Base-by-base conservation (phyloP, 92 coral and sea anemone genomes). In the Epizoanthus scotinus region DNA sequence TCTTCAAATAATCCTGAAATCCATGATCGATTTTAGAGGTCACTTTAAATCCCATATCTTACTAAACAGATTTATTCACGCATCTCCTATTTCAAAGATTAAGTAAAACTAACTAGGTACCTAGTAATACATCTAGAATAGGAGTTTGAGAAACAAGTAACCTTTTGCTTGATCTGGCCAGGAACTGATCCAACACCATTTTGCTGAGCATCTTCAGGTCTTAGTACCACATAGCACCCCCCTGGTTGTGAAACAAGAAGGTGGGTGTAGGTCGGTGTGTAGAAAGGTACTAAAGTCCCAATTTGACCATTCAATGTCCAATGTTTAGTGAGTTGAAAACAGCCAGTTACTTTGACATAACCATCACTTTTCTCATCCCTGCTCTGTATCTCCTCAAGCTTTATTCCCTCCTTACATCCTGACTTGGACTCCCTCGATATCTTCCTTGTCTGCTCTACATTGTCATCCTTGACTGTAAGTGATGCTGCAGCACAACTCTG, bases 211-310 rank as follows among this genome's bases (percentile, higher is more conserved):
- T 85, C 84, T 73, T 90, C 93, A 56, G 90, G 74, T 26, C 83
- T 86, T 64, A 94, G 62, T 55, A 93, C 83, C 64, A 86, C 83
- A 86, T 89, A 93, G 27, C 89, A 79, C 14, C 98, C 98, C 4
- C 99, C 99, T 15, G 99, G 98, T 58, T 95, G 97, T 1, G 99
- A 95, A 6, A 94, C 99, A 34, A 95, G 86, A 10, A 95, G 86
- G 54, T 94, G 78, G 19, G 91, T 91, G 14, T 82, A 64, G 20
- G 83, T 79, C 14, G 68, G 83, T 56, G 82, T 86, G 73, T 91
- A 83, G 75, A 88, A 87, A 60, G 87, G 86, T 0, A 90, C 97
- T 8, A 95, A 83, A 19, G 99, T 89, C 9, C 92, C 90, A 38
- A 95, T 86, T 88, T 95, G 99, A 36, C 92, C 88, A 27, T 88